Base-by-base conservation (phyloP, 1,140 invertebrate species). In the Bombus haemorrhoidalis region DNA sequence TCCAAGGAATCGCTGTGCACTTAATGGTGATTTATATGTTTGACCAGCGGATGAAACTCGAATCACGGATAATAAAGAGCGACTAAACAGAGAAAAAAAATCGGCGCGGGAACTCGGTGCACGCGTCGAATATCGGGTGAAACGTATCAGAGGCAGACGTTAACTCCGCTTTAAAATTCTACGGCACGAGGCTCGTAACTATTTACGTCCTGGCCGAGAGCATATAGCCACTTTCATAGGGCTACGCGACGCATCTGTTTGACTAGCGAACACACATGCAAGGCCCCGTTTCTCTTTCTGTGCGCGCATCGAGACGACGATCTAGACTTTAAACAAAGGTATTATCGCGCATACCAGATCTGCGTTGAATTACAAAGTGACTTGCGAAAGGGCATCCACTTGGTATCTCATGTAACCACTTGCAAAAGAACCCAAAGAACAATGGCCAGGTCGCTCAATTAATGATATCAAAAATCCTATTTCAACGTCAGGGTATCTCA, bases 311-410 rank as follows among this genome's bases (percentile, higher is more conserved):
- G 68, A 66, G 12, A 57, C 83, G 71, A 68, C 78, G 57, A 74
- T 85, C 69, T 80, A 34, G 41, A 78, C 68, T 79, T 53, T 85
- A 85, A 80, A 80, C 76, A 85, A 85, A 85, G 68, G 83, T 80
- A 80, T 80, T 85, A 85, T 85, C 83, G 83, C 66, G 68, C 83
- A 80, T 85, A 85, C 39, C 77, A 80, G 83, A 85, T 85, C 83
- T 85, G 34, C 68, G 76, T 85, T 80, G 83, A 85, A 85, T 85
- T 80, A 85, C 83, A 85, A 83, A 83, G 77, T 80, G 77, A 85
- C 83, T 85, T 85, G 73, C 47, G 83, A 85, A 85, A 80, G 77
- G 68, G 77, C 77, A 85, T 80, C 76, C 77, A 80, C 66, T 64
- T 22, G 53, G 66, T 34, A 41, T 57, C 74, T 76, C 62, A 3